Evolutionary conservation across 1,140 invertebrate genomes (phyloP).

Genomic region (Dermatophagoides farinae): DNA sequence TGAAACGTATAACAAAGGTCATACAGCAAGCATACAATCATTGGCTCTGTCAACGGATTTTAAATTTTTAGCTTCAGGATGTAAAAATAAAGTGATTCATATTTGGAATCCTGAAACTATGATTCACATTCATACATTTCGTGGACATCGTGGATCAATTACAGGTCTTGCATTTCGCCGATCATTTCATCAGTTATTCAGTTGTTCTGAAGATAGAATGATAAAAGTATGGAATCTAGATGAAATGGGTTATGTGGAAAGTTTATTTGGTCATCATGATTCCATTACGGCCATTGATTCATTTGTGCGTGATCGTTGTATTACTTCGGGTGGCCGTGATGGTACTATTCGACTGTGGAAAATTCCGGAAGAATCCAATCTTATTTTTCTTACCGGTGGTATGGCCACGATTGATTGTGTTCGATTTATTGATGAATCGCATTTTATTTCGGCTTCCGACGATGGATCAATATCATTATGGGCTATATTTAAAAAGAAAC

Average conservation of each 20-base stretch:
- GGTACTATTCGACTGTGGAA: constrained; percentile 75
- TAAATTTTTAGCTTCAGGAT: constrained; percentile 59
- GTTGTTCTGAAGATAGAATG: constrained; percentile 52
- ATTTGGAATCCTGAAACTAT: constrained; percentile 61
- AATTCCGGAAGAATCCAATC: constrained; percentile 81
- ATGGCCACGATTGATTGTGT: constrained; percentile 65
- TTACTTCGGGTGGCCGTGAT: constrained; percentile 73
- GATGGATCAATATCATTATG: constrained; percentile 70
- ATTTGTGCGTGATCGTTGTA: constrained; percentile 44
- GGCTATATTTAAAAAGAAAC: constrained; percentile 75
- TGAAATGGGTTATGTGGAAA: constrained; percentile 88
- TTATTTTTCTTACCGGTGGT: constrained; percentile 56
- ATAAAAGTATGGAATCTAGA: constrained; percentile 78
- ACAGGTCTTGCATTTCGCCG: constrained; percentile 59
- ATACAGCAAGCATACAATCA: constrained; percentile 37
- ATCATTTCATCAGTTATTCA: constrained; percentile 70
- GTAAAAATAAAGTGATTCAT: constrained; percentile 49
- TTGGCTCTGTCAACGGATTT: constrained; percentile 61
- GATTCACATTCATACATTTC: constrained; percentile 53
- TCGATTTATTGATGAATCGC: constrained; percentile 68
- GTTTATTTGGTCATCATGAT: constrained; percentile 76
- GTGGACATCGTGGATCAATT: constrained; percentile 29
- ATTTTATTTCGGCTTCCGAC: constrained; percentile 71
- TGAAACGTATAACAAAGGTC: constrained; percentile 23
- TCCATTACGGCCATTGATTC: constrained; percentile 64